Evolutionary conservation across 2,113 vertebrate genomes (phyloP).

Genomic region (Macaca mulatta): DNA sequence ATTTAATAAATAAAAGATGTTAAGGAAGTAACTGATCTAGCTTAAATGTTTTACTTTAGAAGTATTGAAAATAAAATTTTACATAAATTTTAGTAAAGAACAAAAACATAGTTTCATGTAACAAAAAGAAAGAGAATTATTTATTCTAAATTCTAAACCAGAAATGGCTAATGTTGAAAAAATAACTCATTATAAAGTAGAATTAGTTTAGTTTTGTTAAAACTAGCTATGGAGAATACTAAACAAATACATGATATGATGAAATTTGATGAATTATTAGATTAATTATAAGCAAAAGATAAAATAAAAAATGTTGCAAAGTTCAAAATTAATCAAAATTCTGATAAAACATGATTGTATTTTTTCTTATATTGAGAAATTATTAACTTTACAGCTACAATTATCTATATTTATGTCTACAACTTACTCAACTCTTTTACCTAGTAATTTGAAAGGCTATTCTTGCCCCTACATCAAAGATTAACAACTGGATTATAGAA

Average conservation of each 20-base stretch:
- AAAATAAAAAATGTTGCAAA: not conserved
- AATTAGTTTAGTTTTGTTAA: not conserved
- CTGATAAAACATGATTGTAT: not conserved
- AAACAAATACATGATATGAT: not conserved
- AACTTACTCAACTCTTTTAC: not conserved
- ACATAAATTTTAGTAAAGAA: not conserved
- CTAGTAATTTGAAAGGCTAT: not conserved
- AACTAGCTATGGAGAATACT: not conserved
- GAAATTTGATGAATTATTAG: not conserved
- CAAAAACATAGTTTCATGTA: not conserved
- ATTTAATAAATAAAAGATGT: not conserved
- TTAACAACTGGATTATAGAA: not conserved
- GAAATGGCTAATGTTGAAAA: not conserved
- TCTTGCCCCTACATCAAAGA: not conserved
- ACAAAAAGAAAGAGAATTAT: not conserved
- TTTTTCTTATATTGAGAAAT: not conserved
- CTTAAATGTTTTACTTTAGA: conserved; percentile 15
- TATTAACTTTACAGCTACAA: not conserved
- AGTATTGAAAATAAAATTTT: not conserved
- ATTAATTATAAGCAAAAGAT: not conserved
- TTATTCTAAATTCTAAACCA: not conserved
- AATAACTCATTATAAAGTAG: not conserved
- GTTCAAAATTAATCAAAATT: conserved; percentile 5
- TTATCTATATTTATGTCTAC: not conserved
- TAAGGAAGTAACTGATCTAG: not conserved